Evolutionary conservation across 1,140 invertebrate genomes (phyloP).

Genomic region (Nasonia vitripennis): DNA sequence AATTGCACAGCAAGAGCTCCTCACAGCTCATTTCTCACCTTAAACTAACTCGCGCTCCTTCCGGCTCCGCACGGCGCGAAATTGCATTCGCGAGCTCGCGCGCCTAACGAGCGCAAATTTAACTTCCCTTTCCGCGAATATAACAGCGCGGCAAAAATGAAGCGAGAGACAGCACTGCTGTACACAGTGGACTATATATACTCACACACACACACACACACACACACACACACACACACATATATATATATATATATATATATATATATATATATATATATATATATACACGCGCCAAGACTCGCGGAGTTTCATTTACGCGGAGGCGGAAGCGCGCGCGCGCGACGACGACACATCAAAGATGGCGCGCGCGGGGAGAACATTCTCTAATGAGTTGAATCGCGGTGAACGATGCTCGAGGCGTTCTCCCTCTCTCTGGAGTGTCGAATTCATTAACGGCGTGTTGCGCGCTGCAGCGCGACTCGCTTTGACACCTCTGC

Average conservation of each 20-base stretch:
- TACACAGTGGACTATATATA: no score
- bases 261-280: no score
- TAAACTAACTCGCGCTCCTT: neutral
- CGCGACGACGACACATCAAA: conserved; percentile 66
- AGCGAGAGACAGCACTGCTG: neutral
- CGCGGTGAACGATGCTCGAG: conserved; percentile 61
- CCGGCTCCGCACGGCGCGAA: neutral
- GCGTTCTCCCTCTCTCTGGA: conserved; percentile 51
- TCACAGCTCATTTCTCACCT: neutral
- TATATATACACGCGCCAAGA: neutral
- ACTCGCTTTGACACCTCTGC: conserved; percentile 25
- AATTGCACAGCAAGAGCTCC: neutral
- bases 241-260: no score
- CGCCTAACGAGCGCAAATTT: neutral
- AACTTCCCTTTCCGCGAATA: conserved; percentile 1
- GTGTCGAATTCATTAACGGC: conserved; percentile 69
- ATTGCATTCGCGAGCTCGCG: neutral
- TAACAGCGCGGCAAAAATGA: neutral
- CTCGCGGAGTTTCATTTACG: conserved; percentile 64
- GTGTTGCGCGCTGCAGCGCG: neutral
- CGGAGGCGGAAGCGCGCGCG: conserved; percentile 27
- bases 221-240: no score
- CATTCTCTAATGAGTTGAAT: conserved; percentile 75
- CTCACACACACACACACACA: no score
- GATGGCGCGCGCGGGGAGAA: conserved; percentile 63